Conservation (phyloP, 2,113 vertebrate species). For the Archilochus colubris region DNA sequence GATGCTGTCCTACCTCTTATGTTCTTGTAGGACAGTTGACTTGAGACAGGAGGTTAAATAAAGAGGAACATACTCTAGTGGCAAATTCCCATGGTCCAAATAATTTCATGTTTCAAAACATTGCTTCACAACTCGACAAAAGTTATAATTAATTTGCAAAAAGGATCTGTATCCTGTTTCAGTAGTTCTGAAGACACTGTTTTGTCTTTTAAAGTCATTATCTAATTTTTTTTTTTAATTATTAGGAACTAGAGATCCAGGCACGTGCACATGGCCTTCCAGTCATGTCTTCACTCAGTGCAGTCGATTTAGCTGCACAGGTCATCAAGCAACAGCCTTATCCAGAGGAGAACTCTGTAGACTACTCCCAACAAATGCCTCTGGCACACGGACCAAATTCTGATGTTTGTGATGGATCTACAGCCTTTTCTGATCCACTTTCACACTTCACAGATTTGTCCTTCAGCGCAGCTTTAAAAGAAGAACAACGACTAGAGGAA, state of each 20-base stretch:
- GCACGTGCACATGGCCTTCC: slow-evolving; percentile 91
- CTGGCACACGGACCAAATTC: slow-evolving; percentile 69
- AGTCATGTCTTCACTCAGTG: slow-evolving; percentile 79
- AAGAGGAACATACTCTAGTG: not conserved
- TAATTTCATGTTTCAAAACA: not conserved
- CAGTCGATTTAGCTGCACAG: slow-evolving; percentile 81
- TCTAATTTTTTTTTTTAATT: slow-evolving; percentile 44
- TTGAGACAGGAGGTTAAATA: not conserved
- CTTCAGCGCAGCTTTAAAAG: slow-evolving; percentile 91
- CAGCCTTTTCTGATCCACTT: slow-evolving; percentile 92
- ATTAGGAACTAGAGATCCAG: slow-evolving; percentile 95
- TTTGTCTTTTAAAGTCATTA: not conserved
- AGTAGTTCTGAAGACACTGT: not conserved
- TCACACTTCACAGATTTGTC: slow-evolving; percentile 97
- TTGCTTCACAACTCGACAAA: not conserved
- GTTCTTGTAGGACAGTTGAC: not conserved
- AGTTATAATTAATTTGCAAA: not conserved
- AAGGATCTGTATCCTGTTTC: not conserved
- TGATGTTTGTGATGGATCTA: slow-evolving; percentile 76
- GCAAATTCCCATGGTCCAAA: not conserved
- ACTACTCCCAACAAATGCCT: slow-evolving; percentile 83
- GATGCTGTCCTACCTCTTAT: not conserved
- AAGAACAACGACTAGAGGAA: slow-evolving; percentile 89
- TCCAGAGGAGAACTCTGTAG: slow-evolving; percentile 82
- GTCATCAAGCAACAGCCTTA: slow-evolving; percentile 84